phyloP scores from a whole-genome alignment of 2,113 vertebrate species.

The Pollimyrus isidori region DNA sequence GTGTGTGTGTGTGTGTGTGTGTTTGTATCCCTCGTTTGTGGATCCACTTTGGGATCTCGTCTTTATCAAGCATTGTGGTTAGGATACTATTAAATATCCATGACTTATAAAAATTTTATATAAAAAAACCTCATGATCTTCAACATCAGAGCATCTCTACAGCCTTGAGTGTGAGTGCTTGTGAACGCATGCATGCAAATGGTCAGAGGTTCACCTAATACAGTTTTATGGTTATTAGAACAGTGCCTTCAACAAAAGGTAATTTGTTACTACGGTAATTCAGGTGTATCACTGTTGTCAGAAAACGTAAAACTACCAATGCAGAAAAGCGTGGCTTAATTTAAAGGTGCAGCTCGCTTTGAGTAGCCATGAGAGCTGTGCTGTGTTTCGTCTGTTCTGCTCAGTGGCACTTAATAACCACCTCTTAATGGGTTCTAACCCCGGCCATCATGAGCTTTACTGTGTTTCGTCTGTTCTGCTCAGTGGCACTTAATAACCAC shows the following conservation, averaged over 20 bases:
- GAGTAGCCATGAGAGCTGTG: neutral
- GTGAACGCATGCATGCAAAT: neutral
- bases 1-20: neutral
- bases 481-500: neutral
- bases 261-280: neutral
- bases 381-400: neutral
- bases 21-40: neutral
- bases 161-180: neutral
- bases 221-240: neutral
- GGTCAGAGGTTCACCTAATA: neutral
- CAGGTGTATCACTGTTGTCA: neutral
- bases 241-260: neutral
- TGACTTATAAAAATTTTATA: neutral
- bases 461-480: neutral
- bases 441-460: neutral
- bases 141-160: neutral
- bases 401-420: neutral
- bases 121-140: neutral
- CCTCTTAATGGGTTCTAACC: neutral
- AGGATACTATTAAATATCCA: neutral
- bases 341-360: neutral
- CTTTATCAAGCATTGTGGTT: neutral
- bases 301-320: neutral
- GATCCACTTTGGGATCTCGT: neutral
- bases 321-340: neutral